These are phyloP conservation scores for Eupleurogrammus muticus DNA, from an alignment of 2,797 vertebrate species.

Conservation along the genomic window DNA sequence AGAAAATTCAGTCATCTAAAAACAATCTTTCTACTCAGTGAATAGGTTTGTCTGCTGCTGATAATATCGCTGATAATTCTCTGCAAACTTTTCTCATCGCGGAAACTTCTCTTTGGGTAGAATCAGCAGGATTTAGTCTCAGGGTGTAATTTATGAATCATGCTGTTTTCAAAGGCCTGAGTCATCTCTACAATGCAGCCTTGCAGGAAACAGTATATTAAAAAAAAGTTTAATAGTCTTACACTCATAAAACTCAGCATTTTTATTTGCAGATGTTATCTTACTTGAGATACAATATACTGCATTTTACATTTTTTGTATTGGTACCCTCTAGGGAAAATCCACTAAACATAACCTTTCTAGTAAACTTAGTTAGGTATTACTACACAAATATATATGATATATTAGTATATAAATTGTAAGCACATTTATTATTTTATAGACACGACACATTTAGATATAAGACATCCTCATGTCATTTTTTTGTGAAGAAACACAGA, in stretches of 20 bases:
- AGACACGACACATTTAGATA: no score
- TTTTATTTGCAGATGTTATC: conserved; percentile 36
- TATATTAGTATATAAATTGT: no score
- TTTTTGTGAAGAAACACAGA: no score
- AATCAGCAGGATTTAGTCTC: conserved; percentile 49
- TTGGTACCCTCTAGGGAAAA: not conserved
- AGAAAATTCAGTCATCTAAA: conserved; percentile 1
- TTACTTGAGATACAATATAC: not conserved
- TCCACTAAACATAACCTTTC: not conserved
- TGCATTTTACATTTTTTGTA: not conserved
- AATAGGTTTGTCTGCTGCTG: not conserved
- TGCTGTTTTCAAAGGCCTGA: not conserved
- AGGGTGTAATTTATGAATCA: conserved; percentile 9
- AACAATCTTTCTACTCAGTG: not conserved
- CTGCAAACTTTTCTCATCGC: conserved; percentile 30
- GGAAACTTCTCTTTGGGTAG: conserved; percentile 28
- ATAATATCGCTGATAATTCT: conserved; percentile 24
- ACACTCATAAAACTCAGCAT: conserved; percentile 11
- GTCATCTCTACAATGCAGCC: conserved; percentile 22
- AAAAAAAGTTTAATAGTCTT: conserved; percentile 6
- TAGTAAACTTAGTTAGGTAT: no score
- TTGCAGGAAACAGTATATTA: conserved; percentile 24
- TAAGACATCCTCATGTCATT: no score
- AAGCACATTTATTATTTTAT: no score
- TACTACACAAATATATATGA: no score